Evolutionary conservation across 2,797 vertebrate species (phyloP).

Genomic region (Artibeus jamaicensis): DNA sequence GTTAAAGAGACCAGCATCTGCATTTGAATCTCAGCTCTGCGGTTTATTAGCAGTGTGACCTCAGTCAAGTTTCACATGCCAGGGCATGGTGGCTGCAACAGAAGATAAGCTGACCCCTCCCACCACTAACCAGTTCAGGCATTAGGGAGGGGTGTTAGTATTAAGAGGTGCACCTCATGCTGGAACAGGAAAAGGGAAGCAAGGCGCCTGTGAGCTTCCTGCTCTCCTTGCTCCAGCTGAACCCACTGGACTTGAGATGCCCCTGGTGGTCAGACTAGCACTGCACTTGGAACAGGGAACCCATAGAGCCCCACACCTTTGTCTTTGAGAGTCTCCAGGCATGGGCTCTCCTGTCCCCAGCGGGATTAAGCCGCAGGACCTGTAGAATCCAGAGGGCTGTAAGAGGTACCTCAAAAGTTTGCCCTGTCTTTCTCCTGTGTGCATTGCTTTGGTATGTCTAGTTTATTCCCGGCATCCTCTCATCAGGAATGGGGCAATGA

Average conservation of each 20-base stretch:
- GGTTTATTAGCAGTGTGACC: fast-evolving
- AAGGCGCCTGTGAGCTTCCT: background rate
- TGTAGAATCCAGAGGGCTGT: background rate
- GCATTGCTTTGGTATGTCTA: background rate
- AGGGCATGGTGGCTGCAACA: background rate
- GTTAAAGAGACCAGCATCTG: background rate
- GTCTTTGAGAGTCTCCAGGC: background rate
- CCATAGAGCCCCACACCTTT: fast-evolving
- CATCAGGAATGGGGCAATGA: background rate
- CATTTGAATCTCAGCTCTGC: background rate
- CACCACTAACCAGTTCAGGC: background rate
- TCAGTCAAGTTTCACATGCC: background rate
- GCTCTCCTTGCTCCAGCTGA: background rate
- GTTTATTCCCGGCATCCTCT: background rate
- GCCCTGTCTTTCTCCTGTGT: background rate
- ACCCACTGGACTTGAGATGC: background rate
- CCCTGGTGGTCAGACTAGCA: background rate
- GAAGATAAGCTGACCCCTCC: background rate
- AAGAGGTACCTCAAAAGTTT: background rate
- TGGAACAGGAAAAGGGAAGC: background rate
- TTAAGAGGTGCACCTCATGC: background rate
- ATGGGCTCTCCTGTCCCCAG: background rate
- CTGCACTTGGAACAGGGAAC: background rate
- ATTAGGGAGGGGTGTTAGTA: background rate
- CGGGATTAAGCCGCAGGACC: background rate